Base-by-base conservation (phyloP, 1,140 invertebrate genomes). In the Frieseomelitta varia region DNA sequence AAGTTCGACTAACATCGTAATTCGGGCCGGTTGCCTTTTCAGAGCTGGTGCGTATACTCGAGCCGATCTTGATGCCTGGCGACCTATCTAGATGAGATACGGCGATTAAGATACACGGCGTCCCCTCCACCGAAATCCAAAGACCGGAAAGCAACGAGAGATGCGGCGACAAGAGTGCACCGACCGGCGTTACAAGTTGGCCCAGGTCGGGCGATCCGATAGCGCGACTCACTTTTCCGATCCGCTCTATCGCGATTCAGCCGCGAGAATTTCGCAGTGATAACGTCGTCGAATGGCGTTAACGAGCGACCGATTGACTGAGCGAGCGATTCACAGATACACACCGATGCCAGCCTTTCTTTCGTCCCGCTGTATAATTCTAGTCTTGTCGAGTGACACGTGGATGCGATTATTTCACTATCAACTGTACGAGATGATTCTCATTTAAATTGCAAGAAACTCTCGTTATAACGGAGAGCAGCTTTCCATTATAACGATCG, bases 11-110 rank as follows among this genome's bases (percentile, higher is more conserved):
- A 30, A 30, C 30, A 2, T 47, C 4, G 39, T 39, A 6, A 39
- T 8, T 39, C 39, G 39, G 6, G 39, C 39, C 39, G 6, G 39
- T 39, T 39, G 39, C 8, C 39, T 47, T 47, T 10, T 8, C 39
- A 47, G 8, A 47, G 39, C 39, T 47, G 39, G 39, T 6, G 81
- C 81, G 85, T 75, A 77, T 39, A 53, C 72, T 69, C 81, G 10
- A 78, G 91, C 90, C 90, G 90, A 94, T 94, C 94, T 94, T 92
- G 93, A 94, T 94, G 91, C 82, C 89, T 86, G 84, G 80, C 81
- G 75, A 79, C 84, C 90, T 92, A 95, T 95, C 94, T 94, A 92
- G 93, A 94, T 94, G 91, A 94, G 94, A 95, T 94, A 93, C 86
- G 89, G 85, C 93, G 93, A 93, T 93, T 92, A 91, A 94, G 93